Evolutionary conservation across 2,797 vertebrate genomes (phyloP).

Genomic region (Spatula versicolor): DNA sequence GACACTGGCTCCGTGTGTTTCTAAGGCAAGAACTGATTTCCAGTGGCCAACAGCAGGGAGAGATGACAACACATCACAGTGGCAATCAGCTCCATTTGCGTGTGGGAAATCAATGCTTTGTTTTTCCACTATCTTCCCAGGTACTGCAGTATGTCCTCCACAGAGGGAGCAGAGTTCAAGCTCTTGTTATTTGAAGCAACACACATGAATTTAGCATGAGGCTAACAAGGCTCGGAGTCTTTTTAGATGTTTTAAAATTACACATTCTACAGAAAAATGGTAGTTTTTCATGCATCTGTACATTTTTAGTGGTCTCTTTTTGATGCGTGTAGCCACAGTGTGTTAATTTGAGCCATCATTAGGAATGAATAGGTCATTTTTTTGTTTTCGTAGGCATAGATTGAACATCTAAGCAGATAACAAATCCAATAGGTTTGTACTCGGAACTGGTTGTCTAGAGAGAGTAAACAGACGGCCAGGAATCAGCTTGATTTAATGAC

Average conservation of each 20-base stretch:
- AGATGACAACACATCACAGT: neutral
- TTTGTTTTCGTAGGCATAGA: conserved; percentile 20
- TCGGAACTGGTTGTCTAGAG: conserved; percentile 9
- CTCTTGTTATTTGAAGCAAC: rapidly evolving
- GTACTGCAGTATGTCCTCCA: neutral
- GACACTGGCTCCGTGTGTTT: neutral
- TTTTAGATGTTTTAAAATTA: neutral
- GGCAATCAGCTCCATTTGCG: neutral
- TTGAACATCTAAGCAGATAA: neutral
- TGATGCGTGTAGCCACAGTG: neutral
- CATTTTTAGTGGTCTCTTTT: neutral
- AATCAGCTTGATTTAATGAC: neutral
- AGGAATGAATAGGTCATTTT: neutral
- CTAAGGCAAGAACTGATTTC: neutral
- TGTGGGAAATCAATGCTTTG: neutral
- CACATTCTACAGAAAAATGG: neutral
- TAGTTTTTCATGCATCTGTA: neutral
- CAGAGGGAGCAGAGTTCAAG: neutral
- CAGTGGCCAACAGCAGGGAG: neutral
- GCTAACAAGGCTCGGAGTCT: neutral
- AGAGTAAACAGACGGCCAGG: neutral
- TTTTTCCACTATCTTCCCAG: neutral
- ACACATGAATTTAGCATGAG: neutral
- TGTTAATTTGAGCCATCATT: neutral
- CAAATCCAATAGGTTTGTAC: neutral